phyloP scores from a whole-genome alignment of 2,797 vertebrate genomes.

The Tachyglossus aculeatus region DNA sequence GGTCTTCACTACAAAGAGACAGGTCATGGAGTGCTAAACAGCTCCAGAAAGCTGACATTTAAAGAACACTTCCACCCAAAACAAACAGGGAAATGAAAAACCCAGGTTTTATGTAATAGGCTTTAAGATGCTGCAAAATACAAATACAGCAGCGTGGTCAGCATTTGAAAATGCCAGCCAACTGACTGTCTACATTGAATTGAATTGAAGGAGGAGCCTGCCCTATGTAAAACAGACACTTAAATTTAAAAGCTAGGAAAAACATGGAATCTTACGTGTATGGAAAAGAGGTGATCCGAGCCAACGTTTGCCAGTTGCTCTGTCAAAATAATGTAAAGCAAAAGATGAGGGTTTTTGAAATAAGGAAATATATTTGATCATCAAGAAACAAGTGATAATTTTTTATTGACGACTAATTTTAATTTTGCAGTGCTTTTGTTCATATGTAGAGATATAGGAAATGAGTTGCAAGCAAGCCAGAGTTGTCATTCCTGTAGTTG shows the following conservation, averaged over 20 bases:
- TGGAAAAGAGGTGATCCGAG: constrained; percentile 13
- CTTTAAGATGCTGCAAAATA: constrained; percentile 44
- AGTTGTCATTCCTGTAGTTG: background rate
- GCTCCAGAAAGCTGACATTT: no score
- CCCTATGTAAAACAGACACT: background rate
- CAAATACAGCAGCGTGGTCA: constrained; percentile 34
- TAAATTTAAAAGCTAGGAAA: constrained; percentile 34
- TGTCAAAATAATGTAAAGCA: constrained; percentile 34
- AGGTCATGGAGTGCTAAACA: no score
- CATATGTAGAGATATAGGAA: no score
- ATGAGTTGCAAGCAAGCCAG: no score
- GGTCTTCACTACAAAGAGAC: no score
- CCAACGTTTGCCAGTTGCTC: constrained; percentile 37
- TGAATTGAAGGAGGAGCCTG: constrained; percentile 46
- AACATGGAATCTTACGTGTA: constrained; percentile 53
- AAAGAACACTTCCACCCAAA: constrained; percentile 27
- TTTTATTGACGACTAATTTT: no score
- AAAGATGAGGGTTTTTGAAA: constrained; percentile 26
- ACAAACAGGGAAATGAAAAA: no score
- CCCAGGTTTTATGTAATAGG: no score
- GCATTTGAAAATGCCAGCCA: constrained; percentile 30
- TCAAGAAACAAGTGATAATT: no score
- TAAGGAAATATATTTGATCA: constrained; percentile 30
- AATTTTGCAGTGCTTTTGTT: no score
- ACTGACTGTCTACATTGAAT: constrained; percentile 23